Evolutionary conservation across 1,140 invertebrate genomes (phyloP), one percentile per base, ranked within the genome.

Genomic region (Caenorhabditis inopinata): DNA sequence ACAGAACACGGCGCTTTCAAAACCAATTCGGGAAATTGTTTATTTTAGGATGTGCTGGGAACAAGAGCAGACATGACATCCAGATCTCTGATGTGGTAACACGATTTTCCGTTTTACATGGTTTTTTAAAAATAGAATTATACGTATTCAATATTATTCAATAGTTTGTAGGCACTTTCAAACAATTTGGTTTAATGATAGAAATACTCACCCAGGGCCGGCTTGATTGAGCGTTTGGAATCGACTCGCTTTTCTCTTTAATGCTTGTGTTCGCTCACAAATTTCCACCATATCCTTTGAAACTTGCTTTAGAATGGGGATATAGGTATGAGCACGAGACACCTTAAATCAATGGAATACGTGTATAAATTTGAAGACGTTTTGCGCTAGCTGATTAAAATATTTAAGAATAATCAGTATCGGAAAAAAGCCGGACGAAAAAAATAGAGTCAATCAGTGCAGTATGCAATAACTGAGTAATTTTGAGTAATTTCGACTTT

Each of bases 241-340:
- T 38, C 9, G 58, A 23, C 58, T 68, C 9, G 32, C n/a, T 7
- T 21, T 21, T 25, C 27, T 78, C 53, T 78, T 58, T 4, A 78
- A 29, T 18, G 49, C 23, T 18, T 68, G 32, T 18, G 38, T 53
- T 16, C 76, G 25, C 23, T 78, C 76, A n/a, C 76, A 78, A 42
- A 78, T 62, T 18, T 78, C 76, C 9, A 78, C 27, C 76, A 78
- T 78, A 53, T 78, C 76, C 49, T 45, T 42, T 11, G 76, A 23
- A 6, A 78, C 25, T 18, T 49, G 49, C 11, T 62, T 58, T 53
- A 78, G 53, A 42, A 78, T 25, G 6, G 76, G 75, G 2, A 76
- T 48, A 21, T 76, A 49, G 18, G 42, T 45, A 47, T 75, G 73
- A 9, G 73, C 42, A 27, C 42, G 23, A 4, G 42, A 47, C 7